Conservation (phyloP, 2,888 invertebrate species). For the Cheilosia vernalis region DNA sequence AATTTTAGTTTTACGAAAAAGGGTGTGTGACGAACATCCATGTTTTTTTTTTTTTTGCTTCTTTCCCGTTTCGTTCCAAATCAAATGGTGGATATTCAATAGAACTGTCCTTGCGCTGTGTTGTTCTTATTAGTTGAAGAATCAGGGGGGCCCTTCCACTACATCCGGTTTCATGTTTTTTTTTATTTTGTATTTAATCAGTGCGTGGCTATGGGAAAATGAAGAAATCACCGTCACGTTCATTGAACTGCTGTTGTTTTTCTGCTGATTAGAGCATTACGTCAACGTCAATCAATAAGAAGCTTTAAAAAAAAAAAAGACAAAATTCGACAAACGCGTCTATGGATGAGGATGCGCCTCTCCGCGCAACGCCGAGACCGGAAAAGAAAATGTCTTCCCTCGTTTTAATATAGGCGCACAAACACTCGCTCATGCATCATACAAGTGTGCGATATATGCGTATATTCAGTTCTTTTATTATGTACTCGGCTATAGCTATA, state of each 20-base stretch:
- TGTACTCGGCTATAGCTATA: conserved; percentile 42
- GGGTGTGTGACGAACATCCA: conserved; percentile 52
- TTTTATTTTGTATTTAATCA: conserved; percentile 1
- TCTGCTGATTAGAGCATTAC: conserved; percentile 19
- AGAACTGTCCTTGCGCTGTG: conserved; percentile 67
- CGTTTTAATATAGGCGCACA: conserved; percentile 64
- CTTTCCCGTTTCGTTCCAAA: conserved; percentile 67
- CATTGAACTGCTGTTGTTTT: conserved; percentile 33
- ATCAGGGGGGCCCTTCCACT: conserved; percentile 4
- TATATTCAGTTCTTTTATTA: conserved; percentile 63
- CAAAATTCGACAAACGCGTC: conserved; percentile 38
- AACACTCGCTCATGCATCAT: conserved; percentile 56
- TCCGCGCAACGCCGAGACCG: conserved; percentile 52
- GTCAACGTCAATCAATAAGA: conserved; percentile 41
- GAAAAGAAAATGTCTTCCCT: conserved; percentile 74
- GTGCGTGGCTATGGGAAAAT: conserved; percentile 14
- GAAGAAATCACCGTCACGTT: conserved; percentile 18
- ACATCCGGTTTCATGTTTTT: conserved; percentile 61
- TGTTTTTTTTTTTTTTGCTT: conserved; percentile 49
- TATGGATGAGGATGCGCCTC: conserved; percentile 51
- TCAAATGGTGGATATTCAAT: conserved; percentile 54
- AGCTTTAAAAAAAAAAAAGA: not conserved
- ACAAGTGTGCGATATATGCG: conserved; percentile 78
- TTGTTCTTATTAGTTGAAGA: conserved; percentile 44
- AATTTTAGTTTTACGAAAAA: conserved; percentile 22